Evolutionary conservation across 1,140 invertebrate species (phyloP), one percentile per base, ranked within the genome.

Genomic region (Drosophila chauvacae): DNA sequence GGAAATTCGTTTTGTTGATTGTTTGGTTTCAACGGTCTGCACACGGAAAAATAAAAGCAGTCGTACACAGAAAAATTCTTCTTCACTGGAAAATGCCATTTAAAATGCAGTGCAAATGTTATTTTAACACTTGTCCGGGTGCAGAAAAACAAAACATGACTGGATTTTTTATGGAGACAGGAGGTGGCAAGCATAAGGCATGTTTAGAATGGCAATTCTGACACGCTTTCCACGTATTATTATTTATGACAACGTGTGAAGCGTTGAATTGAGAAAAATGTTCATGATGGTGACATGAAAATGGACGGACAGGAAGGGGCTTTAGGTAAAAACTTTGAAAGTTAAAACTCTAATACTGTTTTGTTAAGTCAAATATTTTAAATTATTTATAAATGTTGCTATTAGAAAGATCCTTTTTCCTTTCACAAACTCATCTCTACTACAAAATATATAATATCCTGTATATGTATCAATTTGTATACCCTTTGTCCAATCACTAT

Each of bases 71-170:
- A 3, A 44, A 48, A 70, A 70, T 71, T 48, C 35, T 71, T 48
- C 35, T 28, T 47, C 35, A 28, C 33, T 37, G 16, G 20, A 45
- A 57, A 65, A 80, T 74, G 69, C 39, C 70, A 80, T 74, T 80
- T 69, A 44, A 74, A 74, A 80, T 80, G 56, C 78, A 80, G 69
- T 74, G 63, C 48, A 80, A 80, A 80, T 80, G 76, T 80, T 80
- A 74, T 79, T 80, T 79, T 72, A 79, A 80, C 77, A 80, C 77
- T 79, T 59, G 62, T 77, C 62, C 60, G 39, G 58, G 30, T 63
- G 41, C 68, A 58, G 30, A 72, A 33, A 68, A 64, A 71, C 39
- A 71, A 73, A 72, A 79, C 44, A 73, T 55, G 35, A 78, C 48
- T 41, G 35, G 35, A 33, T 50, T 42, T 56, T 73, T 51, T 35